phyloP scores from a whole-genome alignment of 2,113 vertebrate genomes.

The Lagopus muta region DNA sequence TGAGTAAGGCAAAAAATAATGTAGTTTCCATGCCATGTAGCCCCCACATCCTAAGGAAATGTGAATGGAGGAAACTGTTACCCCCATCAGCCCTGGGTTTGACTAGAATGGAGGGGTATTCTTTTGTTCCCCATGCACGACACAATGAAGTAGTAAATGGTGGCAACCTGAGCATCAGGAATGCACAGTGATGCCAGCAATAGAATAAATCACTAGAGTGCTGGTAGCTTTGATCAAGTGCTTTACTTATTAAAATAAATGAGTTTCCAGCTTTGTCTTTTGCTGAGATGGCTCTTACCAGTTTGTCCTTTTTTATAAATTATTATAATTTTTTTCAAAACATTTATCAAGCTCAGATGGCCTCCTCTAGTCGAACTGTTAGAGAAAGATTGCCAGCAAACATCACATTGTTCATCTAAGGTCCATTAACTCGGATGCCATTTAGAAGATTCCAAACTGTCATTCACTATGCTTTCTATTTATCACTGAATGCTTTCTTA shows the following conservation, averaged over 20 bases:
- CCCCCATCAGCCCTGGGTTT: not conserved
- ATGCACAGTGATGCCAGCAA: not conserved
- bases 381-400: not conserved
- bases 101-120: not conserved
- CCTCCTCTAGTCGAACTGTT: not conserved
- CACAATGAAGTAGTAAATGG: not conserved
- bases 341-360: not conserved
- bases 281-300: not conserved
- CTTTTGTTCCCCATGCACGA: not conserved
- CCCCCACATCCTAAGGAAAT: not conserved
- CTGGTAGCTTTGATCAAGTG: not conserved
- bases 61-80: not conserved
- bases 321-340: not conserved
- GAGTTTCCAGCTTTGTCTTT: not conserved
- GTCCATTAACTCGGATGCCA: not conserved
- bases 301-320: rapidly evolving
- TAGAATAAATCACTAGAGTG: not conserved
- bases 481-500: not conserved
- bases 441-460: not conserved
- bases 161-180: not conserved
- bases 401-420: not conserved
- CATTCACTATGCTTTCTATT: not conserved
- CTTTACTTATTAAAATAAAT: not conserved
- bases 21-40: not conserved
- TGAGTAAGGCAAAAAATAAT: not conserved